Evolutionary conservation across 2,113 vertebrate species (phyloP).

Genomic region (Neopipo cinnamomea): DNA sequence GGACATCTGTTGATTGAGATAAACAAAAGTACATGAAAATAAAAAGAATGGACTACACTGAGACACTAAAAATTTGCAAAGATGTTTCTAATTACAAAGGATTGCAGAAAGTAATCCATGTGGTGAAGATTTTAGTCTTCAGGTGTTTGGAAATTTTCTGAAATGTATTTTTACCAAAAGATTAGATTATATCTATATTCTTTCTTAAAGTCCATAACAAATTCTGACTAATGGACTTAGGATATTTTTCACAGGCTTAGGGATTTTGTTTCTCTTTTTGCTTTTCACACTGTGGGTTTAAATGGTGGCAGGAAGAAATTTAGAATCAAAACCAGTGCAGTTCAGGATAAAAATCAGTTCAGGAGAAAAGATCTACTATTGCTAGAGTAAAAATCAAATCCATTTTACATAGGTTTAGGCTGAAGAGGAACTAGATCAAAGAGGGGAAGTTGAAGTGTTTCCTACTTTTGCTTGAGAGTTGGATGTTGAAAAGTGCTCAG

Average conservation of each 20-base stretch:
- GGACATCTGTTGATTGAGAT: not conserved
- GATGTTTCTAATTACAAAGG: not conserved
- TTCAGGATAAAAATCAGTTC: not conserved
- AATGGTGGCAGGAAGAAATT: not conserved
- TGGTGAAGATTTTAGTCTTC: not conserved
- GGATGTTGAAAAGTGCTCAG: not conserved
- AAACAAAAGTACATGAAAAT: not conserved
- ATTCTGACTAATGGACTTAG: not conserved
- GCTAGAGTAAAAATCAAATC: not conserved
- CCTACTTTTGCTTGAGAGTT: not conserved
- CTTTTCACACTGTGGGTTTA: not conserved
- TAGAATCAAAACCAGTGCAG: not conserved
- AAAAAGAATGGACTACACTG: not conserved
- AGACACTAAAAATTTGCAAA: not conserved
- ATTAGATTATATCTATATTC: not conserved
- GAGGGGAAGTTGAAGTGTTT: not conserved
- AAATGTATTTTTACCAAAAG: not conserved
- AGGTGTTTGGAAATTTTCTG: not conserved
- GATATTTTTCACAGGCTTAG: not conserved
- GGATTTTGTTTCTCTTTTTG: not conserved
- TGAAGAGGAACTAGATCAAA: not conserved
- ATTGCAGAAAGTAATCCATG: not conserved
- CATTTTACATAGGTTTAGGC: not conserved
- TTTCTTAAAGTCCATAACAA: not conserved
- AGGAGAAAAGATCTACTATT: not conserved